Evolutionary conservation across 2,888 invertebrate species (phyloP).

Genomic region (Drosophila putrida): DNA sequence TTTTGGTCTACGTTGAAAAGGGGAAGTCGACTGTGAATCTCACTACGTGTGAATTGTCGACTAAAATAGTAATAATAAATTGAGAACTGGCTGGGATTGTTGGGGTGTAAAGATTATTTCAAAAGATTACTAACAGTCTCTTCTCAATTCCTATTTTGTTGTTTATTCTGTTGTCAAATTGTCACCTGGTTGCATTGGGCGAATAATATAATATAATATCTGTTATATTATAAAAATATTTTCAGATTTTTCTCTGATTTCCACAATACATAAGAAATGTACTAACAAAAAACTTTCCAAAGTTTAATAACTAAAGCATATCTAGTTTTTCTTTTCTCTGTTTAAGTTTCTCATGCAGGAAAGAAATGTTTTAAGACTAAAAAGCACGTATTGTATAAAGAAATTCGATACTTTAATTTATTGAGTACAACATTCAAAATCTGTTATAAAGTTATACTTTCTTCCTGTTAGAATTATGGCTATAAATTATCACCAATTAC

Average conservation of each 20-base stretch:
- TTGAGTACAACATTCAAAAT: background rate
- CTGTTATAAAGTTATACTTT: background rate
- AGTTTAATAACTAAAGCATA: no score
- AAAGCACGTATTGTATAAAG: no score
- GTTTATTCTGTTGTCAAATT: background rate
- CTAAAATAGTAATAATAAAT: slow-evolving; percentile 1
- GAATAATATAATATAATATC: no score
- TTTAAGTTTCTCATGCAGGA: no score
- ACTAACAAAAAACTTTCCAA: no score
- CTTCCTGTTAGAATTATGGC: background rate
- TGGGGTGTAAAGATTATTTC: slow-evolving; percentile 1
- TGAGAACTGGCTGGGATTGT: background rate
- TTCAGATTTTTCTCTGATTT: no score
- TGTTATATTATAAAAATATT: no score
- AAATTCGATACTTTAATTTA: no score
- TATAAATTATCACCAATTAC: slow-evolving; percentile 34
- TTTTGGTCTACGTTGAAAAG: slow-evolving; percentile 5
- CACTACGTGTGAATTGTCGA: slow-evolving; percentile 23
- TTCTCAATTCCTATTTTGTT: background rate
- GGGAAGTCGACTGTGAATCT: slow-evolving; percentile 16
- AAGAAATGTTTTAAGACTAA: no score
- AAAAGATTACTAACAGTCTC: background rate
- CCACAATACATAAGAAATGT: no score
- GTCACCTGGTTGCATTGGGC: background rate
- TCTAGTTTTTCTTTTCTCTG: no score